Evolutionary conservation across 2,797 vertebrate genomes (phyloP), one percentile per base, ranked within the genome.

Genomic region (Microctenopoma stevenorrisi): DNA sequence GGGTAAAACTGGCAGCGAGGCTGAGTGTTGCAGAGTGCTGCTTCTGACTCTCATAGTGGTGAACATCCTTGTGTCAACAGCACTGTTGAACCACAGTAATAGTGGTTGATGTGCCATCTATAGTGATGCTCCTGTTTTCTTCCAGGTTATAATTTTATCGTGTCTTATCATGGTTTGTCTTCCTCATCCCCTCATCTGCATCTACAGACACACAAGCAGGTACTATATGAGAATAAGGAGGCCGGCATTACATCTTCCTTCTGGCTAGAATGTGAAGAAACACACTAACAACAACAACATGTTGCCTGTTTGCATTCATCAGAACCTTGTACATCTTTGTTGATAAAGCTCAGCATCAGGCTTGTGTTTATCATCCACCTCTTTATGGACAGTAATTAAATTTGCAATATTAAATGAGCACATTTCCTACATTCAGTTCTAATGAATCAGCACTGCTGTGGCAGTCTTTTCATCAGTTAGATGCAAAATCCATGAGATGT

Each of bases 331-430:
- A 37, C 26, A 10, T 78, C 49, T 69, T 43, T 72, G 54, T 57
- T 70, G 10, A 61, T 58, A 60, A 64, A 74, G 25, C 12, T 42
- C 15, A 60, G 42, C 18, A 40, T 67, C 55, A 33, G 38, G 35
- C 56, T 61, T 64, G 66, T 47, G 57, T 79, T 77, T 56, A 60
- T 73, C 50, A 76, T 53, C 61, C 49, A 71, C 54, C 56, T 72
- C 50, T 76, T 80, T 62, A 68, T 54, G 30, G 18, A 72, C 53
- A 59, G 18, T 77, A 70, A 84, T 79, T 78, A 55, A 74, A 81
- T 76, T 74, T 62, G 35, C 48, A 44, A 73, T 79, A 63, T 74
- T 78, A 79, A 85, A 78, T 85, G 44, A 85, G 43, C 4, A 12
- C 35, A 52, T 80, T 71, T 74, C 55, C 68, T 53, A 62, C 63